Evolutionary conservation across 2,797 vertebrate genomes (phyloP).

Genomic region (Coranthus polyacanthus): DNA sequence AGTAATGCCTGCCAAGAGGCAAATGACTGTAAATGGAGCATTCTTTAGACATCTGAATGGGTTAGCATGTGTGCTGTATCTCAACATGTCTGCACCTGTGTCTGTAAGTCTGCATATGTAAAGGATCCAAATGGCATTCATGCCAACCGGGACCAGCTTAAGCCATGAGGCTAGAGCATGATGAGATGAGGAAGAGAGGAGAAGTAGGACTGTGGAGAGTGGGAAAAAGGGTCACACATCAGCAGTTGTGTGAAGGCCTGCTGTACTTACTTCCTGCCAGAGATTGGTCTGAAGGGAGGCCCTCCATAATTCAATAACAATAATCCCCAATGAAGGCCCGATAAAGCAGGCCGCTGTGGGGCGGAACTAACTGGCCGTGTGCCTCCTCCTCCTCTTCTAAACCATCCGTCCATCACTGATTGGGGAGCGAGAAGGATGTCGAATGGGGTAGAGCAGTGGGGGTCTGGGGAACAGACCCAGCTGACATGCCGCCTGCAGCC

Average conservation of each 20-base stretch:
- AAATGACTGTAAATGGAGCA: slow-evolving; percentile 63
- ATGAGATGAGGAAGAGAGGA: background rate
- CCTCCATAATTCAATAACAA: slow-evolving; percentile 87
- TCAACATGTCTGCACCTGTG: slow-evolving; percentile 21
- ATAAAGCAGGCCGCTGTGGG: slow-evolving; percentile 75
- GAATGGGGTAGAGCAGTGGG: slow-evolving; percentile 31
- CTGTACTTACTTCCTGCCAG: slow-evolving; percentile 67
- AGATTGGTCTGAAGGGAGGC: slow-evolving; percentile 57
- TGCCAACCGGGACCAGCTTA: slow-evolving; percentile 9
- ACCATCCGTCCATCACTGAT: slow-evolving; percentile 68
- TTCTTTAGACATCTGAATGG: slow-evolving; percentile 43
- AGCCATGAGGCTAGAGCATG: slow-evolving; percentile 19
- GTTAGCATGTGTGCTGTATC: slow-evolving; percentile 8
- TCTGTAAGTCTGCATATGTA: slow-evolving; percentile 3
- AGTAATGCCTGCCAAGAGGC: slow-evolving; percentile 54
- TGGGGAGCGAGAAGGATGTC: slow-evolving; percentile 43
- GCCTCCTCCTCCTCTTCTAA: slow-evolving; percentile 55
- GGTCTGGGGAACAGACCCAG: slow-evolving; percentile 77
- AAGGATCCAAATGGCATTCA: slow-evolving; percentile 19
- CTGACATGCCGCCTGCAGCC: slow-evolving; percentile 78
- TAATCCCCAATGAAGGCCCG: slow-evolving; percentile 85
- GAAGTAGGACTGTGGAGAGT: slow-evolving; percentile 12
- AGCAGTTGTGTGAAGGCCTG: slow-evolving; percentile 64
- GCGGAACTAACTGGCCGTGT: slow-evolving; percentile 74
- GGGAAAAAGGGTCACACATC: slow-evolving; percentile 61